Base-by-base conservation (phyloP, 2,888 invertebrate species). In the Drosophila melanosoma region DNA sequence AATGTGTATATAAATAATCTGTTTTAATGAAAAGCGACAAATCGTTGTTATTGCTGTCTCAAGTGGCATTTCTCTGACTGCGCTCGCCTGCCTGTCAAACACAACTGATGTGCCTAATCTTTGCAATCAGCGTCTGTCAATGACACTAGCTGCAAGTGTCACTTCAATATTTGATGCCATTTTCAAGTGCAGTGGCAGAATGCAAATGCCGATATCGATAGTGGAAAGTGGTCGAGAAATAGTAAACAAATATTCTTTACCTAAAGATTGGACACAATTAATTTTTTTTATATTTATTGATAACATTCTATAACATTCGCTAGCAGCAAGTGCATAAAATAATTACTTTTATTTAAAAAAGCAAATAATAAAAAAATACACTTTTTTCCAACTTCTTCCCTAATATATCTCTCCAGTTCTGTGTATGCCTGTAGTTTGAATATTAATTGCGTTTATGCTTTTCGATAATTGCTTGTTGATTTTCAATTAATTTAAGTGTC, bases 41-140 rank as follows among this genome's bases (percentile, higher is more conserved):
- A 74, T 76, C 63, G 69, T 76, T 87, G 71, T 85, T 69, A 65
- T 75, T 62, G 71, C 64, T 75, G 86, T 90, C 89, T 85, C 81
- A 77, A 85, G 85, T 76, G 76, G 62, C 54, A 48, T 58, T 51
- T 65, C 42, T 20, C 49, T 48, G 36, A 6, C 40, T 57, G 35
- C 35, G 48, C 53, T 32, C 57, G 54, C 63, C 58, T 38, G 54
- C 63, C 58, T 35, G 38, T 67, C 69, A 82, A 76, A 52, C 40
- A 48, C 63, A 54, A 63, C 4, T 74, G 63, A 63, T 65, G 70
- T 69, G 67, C 69, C 56, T 51, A 48, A 76, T 66, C 66, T 67
- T 20, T 58, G 66, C 60, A 76, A 66, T 66, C 57, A 38, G 38
- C 45, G n/a, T 20, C 63, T 62, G 62, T 23, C 53, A 69, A 74